Percentiles rank a stretch among this genome's conserved stretches.
phyloP scores from a whole-genome alignment of 2,113 vertebrate species.

The Zingel zingel region DNA sequence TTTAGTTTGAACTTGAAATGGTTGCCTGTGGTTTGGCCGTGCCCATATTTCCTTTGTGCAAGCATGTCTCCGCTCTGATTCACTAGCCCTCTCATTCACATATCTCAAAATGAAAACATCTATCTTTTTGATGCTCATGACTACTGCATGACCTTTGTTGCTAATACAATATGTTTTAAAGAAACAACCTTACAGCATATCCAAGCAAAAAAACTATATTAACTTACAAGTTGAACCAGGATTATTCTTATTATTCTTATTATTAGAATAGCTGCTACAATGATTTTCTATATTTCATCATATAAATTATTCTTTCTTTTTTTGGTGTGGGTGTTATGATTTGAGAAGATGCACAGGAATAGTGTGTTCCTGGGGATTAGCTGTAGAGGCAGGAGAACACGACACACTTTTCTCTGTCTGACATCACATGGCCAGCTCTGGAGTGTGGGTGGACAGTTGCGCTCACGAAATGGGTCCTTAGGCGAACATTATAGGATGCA shows the following conservation, averaged over 20 bases:
- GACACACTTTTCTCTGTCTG: constrained; percentile 68
- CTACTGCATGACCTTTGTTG: background rate
- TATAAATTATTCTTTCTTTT: background rate
- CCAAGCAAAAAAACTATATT: background rate
- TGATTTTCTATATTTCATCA: background rate
- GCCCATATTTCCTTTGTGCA: constrained; percentile 50
- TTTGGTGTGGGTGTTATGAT: constrained; percentile 24
- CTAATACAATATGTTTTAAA: background rate
- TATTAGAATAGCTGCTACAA: constrained; percentile 1
- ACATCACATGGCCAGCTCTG: constrained; percentile 64
- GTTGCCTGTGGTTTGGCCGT: constrained; percentile 61
- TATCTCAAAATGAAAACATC: background rate
- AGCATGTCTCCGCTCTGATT: constrained; percentile 58
- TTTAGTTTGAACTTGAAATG: constrained; percentile 66
- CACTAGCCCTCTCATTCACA: constrained; percentile 32
- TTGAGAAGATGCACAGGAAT: constrained; percentile 50
- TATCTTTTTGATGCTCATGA: background rate
- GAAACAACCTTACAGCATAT: background rate
- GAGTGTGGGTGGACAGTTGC: constrained; percentile 76
- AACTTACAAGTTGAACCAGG: background rate
- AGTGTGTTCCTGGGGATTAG: constrained; percentile 51
- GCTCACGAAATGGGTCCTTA: constrained; percentile 64
- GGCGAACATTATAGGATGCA: constrained; percentile 63
- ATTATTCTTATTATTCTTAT: constrained; percentile 8
- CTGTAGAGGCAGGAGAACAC: constrained; percentile 45